Evolutionary conservation across 2,888 invertebrate genomes (phyloP).

Genomic region (Mesorhabditis spiculigera): DNA sequence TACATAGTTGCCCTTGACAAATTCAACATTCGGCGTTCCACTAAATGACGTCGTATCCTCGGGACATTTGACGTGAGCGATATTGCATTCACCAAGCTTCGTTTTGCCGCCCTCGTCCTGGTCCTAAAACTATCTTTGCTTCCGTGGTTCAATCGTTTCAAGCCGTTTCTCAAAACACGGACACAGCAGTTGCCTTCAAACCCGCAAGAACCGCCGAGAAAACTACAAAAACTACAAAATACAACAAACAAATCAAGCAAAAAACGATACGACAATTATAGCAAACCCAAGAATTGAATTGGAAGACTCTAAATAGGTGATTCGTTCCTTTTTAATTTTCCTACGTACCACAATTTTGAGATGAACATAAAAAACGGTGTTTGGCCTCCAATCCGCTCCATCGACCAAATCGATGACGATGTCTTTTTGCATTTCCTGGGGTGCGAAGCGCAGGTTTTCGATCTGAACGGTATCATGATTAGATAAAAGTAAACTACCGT

Average conservation of each 20-base stretch:
- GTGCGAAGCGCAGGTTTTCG: neutral
- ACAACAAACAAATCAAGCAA: neutral
- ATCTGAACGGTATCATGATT: neutral
- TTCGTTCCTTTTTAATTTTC: too few species aligned
- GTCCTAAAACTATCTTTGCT: constrained; percentile 14
- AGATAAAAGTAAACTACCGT: constrained; percentile 15
- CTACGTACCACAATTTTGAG: constrained; percentile 57
- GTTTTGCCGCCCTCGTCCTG: constrained; percentile 23
- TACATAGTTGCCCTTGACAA: constrained; percentile 38
- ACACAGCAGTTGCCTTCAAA: too few species aligned
- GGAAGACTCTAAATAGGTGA: too few species aligned
- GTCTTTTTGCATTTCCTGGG: constrained; percentile 32
- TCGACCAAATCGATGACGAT: constrained; percentile 62
- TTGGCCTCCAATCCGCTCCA: constrained; percentile 68
- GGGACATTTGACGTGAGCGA: constrained; percentile 30
- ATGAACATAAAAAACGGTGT: constrained; percentile 68
- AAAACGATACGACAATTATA: too few species aligned
- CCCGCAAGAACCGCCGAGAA: too few species aligned
- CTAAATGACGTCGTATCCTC: constrained; percentile 20
- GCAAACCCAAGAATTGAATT: too few species aligned
- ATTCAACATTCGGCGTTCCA: constrained; percentile 26
- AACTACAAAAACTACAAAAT: neutral
- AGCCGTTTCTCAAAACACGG: too few species aligned
- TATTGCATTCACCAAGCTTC: constrained; percentile 61
- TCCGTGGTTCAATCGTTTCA: too few species aligned